These are phyloP conservation scores for Scaptomyza pallida DNA, from an alignment of 1,140 invertebrate genomes.

Conservation along the genomic window DNA sequence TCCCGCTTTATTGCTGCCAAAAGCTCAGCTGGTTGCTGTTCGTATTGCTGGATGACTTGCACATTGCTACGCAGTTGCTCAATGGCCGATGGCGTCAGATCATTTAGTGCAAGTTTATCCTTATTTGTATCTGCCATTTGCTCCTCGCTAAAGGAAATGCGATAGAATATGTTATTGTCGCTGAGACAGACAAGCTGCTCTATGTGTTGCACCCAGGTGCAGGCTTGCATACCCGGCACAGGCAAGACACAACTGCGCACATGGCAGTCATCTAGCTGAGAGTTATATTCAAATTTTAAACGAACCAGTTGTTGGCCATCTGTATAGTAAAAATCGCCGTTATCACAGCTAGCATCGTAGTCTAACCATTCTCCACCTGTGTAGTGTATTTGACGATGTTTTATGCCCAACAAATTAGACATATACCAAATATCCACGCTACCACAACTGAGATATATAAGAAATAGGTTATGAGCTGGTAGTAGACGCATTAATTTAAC, in stretches of 20 bases:
- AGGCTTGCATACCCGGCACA: slow-evolving; percentile 64
- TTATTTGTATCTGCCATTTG: neutral
- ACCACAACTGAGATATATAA: slow-evolving; percentile 66
- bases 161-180: slow-evolving; percentile 77
- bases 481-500: slow-evolving; percentile 58
- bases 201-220: slow-evolving; percentile 60
- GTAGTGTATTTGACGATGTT: slow-evolving; percentile 53
- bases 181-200: slow-evolving; percentile 72
- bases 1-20: slow-evolving; percentile 51
- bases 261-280: slow-evolving; percentile 47
- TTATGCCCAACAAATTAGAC: slow-evolving; percentile 47
- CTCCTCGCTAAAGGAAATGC: slow-evolving; percentile 49
- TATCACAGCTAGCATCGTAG: slow-evolving; percentile 49
- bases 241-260: slow-evolving; percentile 44
- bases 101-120: slow-evolving; percentile 12
- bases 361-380: slow-evolving; percentile 61
- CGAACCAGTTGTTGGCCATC: slow-evolving; percentile 63
- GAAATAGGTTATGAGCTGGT: slow-evolving; percentile 49
- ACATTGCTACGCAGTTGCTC: slow-evolving; percentile 42
- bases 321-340: slow-evolving; percentile 71
- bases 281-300: slow-evolving; percentile 53
- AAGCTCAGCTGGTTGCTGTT: slow-evolving; percentile 40
- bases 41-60: slow-evolving; percentile 40
- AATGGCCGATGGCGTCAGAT: slow-evolving; percentile 43
- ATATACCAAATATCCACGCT: slow-evolving; percentile 75